A percentile compares a stretch with the other conserved stretches of the same genome.
Conservation (phyloP, 53 echinoderm and acorn worm genomes). For the Holothuria scabra region DNA sequence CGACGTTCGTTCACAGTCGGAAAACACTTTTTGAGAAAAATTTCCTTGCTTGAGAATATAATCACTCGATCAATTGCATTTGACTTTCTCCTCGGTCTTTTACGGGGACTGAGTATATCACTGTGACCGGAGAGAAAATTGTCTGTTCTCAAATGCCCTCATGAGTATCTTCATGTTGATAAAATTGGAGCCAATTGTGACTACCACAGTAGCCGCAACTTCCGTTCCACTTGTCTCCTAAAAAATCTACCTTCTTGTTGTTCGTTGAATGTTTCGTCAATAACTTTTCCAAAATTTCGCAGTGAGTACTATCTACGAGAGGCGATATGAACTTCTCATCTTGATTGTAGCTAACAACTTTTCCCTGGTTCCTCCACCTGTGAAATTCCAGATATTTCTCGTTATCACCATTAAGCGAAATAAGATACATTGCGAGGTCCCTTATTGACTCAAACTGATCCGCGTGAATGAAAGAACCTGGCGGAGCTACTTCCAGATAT, state of each 20-base stretch:
- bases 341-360: background rate
- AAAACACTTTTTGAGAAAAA: too few species aligned
- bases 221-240: background rate
- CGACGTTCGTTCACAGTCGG: too few species aligned
- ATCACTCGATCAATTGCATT: too few species aligned
- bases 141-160: too few species aligned
- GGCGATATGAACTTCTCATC: conserved; percentile 4
- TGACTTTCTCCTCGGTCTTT: too few species aligned
- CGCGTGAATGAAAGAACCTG: conserved; percentile 4
- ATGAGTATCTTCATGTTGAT: too few species aligned
- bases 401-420: background rate
- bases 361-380: conserved; percentile 10
- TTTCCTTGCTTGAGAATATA: too few species aligned
- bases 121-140: too few species aligned
- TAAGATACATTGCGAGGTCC: background rate
- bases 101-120: too few species aligned
- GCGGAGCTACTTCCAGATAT: background rate
- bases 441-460: conserved; percentile 9
- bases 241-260: background rate
- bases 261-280: background rate
- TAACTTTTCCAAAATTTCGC: background rate
- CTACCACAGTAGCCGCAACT: conserved; percentile 7
- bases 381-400: conserved; percentile 28
- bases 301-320: background rate
- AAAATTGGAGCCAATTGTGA: conserved; percentile 1